A percentile compares a stretch with the other conserved stretches of the same genome.
Evolutionary conservation across 2,888 invertebrate species (phyloP).

Genomic region (Exephanes ischioxanthus): DNA sequence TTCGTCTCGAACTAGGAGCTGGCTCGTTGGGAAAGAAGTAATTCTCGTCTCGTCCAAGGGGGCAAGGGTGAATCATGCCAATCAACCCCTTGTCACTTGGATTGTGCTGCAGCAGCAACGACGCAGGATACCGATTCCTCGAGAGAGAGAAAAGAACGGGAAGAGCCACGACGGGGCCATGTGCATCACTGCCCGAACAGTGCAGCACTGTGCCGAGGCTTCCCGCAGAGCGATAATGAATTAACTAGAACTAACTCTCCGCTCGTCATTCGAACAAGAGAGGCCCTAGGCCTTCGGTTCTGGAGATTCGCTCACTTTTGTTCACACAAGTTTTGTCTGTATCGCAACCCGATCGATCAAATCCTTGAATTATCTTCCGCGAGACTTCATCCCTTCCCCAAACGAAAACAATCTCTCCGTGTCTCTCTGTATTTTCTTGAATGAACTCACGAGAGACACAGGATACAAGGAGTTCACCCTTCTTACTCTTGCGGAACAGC

Average conservation of each 20-base stretch:
- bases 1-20: constrained; percentile 49
- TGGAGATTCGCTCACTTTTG: constrained; percentile 34
- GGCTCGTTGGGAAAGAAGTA: constrained; percentile 71
- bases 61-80: constrained; percentile 73
- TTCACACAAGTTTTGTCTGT: constrained; percentile 33
- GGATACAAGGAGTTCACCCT: constrained; percentile 45
- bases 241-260: constrained; percentile 72
- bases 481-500: constrained; percentile 60
- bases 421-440: constrained; percentile 40
- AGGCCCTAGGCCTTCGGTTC: constrained; percentile 21
- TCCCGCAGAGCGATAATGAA: constrained; percentile 75
- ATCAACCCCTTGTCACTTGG: constrained; percentile 69
- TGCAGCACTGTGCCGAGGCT: constrained; percentile 45
- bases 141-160: constrained; percentile 47
- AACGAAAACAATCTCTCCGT: constrained; percentile 56
- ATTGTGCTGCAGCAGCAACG: constrained; percentile 53
- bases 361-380: constrained; percentile 53
- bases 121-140: constrained; percentile 43
- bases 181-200: constrained; percentile 39
- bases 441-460: constrained; percentile 44
- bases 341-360: constrained; percentile 56
- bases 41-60: constrained; percentile 70
- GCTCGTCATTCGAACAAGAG: constrained; percentile 38
- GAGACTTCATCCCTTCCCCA: constrained; percentile 24
- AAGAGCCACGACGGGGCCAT: constrained; percentile 39